Percentiles rank a stretch among this genome's conserved stretches.
phyloP scores from a whole-genome alignment of 37 sponge, comb jelly and placozoan genomes.

The Amphimedon queenslandica region DNA sequence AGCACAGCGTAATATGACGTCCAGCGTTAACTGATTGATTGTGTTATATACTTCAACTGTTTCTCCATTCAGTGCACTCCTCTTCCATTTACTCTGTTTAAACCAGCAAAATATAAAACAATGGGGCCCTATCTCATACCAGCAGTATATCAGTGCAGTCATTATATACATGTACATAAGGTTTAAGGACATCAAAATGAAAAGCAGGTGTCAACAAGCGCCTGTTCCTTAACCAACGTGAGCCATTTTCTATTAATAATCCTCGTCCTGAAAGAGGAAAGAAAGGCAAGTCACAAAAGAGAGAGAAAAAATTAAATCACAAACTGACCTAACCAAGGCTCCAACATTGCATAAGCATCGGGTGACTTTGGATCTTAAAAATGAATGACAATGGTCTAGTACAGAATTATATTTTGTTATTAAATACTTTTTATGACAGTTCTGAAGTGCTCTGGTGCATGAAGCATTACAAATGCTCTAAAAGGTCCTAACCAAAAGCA shows the following conservation, averaged over 20 bases:
- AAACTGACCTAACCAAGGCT: slow-evolving; percentile 18
- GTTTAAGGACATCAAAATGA: slow-evolving; percentile 79
- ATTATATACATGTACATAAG: slow-evolving; percentile 57
- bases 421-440: too few relatives aligned
- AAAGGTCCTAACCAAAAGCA: neutral
- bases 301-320: too few relatives aligned
- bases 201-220: slow-evolving; percentile 86
- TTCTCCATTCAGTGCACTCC: slow-evolving; percentile 3
- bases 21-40: slow-evolving; percentile 54
- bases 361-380: neutral
- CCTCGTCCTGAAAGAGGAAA: slow-evolving; percentile 57
- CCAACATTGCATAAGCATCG: neutral
- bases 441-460: too few relatives aligned
- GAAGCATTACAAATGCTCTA: too few relatives aligned
- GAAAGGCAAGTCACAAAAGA: too few relatives aligned
- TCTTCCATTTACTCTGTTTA: slow-evolving; percentile 31
- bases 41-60: slow-evolving; percentile 42
- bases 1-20: slow-evolving; percentile 68
- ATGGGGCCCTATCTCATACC: slow-evolving; percentile 9
- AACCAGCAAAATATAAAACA: neutral
- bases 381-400: too few relatives aligned
- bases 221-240: slow-evolving; percentile 63
- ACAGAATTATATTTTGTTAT: too few relatives aligned
- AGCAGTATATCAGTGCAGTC: slow-evolving; percentile 26
- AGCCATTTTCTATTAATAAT: slow-evolving; percentile 63